These are phyloP conservation scores for Eupsilia transversa DNA, from an alignment of 2,888 invertebrate genomes.

Conservation along the genomic window DNA sequence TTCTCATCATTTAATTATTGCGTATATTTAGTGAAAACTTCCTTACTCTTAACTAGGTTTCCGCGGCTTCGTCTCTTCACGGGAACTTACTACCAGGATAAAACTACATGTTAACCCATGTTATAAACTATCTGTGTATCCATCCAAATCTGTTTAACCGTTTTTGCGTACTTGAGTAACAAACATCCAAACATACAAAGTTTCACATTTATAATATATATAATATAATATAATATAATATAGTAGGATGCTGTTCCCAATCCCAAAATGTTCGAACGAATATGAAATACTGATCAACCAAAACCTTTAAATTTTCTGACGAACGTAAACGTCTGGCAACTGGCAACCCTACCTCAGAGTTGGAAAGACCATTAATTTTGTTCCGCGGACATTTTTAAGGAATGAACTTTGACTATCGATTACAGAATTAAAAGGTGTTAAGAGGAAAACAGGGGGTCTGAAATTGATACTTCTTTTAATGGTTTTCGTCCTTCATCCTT, in stretches of 20 bases:
- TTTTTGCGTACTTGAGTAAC: too few relatives aligned
- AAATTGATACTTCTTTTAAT: conserved; percentile 59
- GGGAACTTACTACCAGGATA: too few relatives aligned
- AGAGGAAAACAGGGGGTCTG: conserved; percentile 34
- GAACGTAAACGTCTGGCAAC: not conserved
- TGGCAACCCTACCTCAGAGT: conserved; percentile 37
- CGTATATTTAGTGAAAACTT: not conserved
- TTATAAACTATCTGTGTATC: too few relatives aligned
- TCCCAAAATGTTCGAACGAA: not conserved
- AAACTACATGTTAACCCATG: too few relatives aligned
- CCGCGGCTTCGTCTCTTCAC: too few relatives aligned
- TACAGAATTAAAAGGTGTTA: conserved; percentile 56
- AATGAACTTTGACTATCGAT: conserved; percentile 61
- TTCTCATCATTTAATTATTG: not conserved
- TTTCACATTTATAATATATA: too few relatives aligned
- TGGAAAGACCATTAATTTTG: conserved; percentile 54
- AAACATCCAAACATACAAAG: too few relatives aligned
- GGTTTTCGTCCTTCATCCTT: conserved; percentile 22
- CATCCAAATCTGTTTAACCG: too few relatives aligned
- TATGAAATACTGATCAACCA: not conserved
- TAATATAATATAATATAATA: too few relatives aligned
- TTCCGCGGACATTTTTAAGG: conserved; percentile 52
- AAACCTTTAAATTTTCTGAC: not conserved
- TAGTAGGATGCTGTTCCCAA: not conserved
- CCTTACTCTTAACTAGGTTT: too few relatives aligned